Evolutionary conservation across 2,113 vertebrate species (phyloP), one percentile per base, ranked within the genome.

Genomic region (Oxygymnocypris stewartii): DNA sequence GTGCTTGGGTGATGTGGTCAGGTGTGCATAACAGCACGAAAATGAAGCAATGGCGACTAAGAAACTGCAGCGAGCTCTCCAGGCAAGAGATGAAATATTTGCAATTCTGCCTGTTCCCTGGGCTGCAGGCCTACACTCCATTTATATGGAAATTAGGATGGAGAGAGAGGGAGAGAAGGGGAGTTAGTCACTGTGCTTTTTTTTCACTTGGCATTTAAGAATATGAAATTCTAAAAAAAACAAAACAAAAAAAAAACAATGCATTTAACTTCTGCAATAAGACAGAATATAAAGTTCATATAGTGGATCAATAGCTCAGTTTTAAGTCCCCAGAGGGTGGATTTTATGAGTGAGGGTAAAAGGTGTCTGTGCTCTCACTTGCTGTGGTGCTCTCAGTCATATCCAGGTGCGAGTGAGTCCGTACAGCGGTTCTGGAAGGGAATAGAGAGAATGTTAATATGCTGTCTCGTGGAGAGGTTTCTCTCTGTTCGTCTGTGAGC

Each of bases 131-230:
- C 93, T 91, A 91, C 93, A 92, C 94, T 94, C 93, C 93, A 95
- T 95, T 95, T 95, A 94, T 95, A 95, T 95, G 94, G 94, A 95
- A 95, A 95, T 94, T 88, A 95, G 35, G 35, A 88, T 47, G 40
- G 87, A 63, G 81, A 61, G 51, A 23, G 49, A 88, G 59, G 28
- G 88, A 80, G 89, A 86, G 90, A 88, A 84, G 74, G 86, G 80
- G 89, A 71, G 59, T 18, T 69, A 47, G 81, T 71, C 81, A 73
- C 16, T 54, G 25, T 83, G 25, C 7, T 42, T 73, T 35, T 51
- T 69, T 3, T 35, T 6, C 28, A 35, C 28, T 79, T 57, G 77
- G 47, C 79, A 16, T 79, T 31, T 65, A 47, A 42, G n/a, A 47
- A 47, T 49, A 6, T 49, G 13, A 28, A 49, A 28, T 37, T 73